Evolutionary conservation across 1,140 invertebrate species (phyloP), one percentile per base, ranked within the genome.

Genomic region (Stegodyphus mimosarum): DNA sequence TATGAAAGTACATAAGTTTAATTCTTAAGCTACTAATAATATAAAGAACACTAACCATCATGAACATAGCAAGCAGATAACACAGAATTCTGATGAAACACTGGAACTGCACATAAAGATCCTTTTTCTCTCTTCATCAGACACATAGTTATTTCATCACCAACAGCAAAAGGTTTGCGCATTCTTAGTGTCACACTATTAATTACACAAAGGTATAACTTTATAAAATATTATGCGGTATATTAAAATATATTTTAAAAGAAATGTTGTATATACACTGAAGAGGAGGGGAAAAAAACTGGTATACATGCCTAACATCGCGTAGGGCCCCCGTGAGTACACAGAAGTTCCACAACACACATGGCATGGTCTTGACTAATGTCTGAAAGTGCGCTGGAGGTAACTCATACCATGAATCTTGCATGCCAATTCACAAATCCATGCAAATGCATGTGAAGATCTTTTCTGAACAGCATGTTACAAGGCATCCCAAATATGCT

Each of bases 111-210:
- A 71, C 95, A 91, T 7, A 95, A 92, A 6, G 94, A 95, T 17
- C 94, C 95, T 87, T 94, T 94, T 87, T 94, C 92, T 48, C 96
- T 94, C 88, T 95, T 95, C 94, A 99, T 98, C 86, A 99, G 91
- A 87, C 94, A 93, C 91, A 99, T 93, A 52, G 93, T 94, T 33
- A 99, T 94, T 48, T 91, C 91, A 85, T 95, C 94, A 69, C 94
- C 94, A 86, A 94, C 92, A 86, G 93, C 93, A 79, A 93, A 92
- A 15, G 60, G 63, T 17, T 53, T 80, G 15, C 33, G 50, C 5
- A 80, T 10, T 55, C 10, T 17, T 10, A 77, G 15, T 48, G 69
- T 71, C 10, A 80, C 85, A 79, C 83, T 86, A n/a, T 7, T 60
- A 81, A 60, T 60, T 33, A 33, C 3, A 33, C 33, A 60, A 60